These are phyloP conservation scores for Allobates femoralis DNA, from an alignment of 2,797 vertebrate genomes.

Conservation along the genomic window DNA sequence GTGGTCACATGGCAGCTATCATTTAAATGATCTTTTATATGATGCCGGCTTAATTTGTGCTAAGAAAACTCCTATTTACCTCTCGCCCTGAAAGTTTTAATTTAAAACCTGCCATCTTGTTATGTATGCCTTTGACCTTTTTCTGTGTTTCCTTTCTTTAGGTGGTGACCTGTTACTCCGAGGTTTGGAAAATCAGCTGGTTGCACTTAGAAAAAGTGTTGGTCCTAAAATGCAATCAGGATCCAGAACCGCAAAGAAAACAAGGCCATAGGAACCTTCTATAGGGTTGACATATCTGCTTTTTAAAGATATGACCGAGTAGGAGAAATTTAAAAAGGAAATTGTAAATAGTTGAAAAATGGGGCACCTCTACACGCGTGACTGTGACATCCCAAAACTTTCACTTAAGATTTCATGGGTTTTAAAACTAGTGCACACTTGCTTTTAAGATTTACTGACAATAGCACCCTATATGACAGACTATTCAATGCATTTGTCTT, in stretches of 20 bases:
- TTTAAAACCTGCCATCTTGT: not conserved
- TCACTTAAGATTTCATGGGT: not conserved
- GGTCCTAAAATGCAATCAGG: slow-evolving; percentile 71
- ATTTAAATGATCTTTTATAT: too few relatives aligned
- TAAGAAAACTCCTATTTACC: too few relatives aligned
- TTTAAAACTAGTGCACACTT: not conserved
- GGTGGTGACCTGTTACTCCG: slow-evolving; percentile 83
- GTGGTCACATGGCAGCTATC: too few relatives aligned
- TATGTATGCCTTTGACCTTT: not conserved
- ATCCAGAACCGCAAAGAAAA: not conserved
- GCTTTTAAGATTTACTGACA: not conserved
- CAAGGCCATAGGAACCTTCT: not conserved
- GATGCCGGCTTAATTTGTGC: too few relatives aligned
- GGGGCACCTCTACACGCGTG: not conserved
- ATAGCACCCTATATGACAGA: not conserved
- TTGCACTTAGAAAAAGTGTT: slow-evolving; percentile 68
- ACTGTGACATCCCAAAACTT: not conserved
- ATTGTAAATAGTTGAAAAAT: not conserved
- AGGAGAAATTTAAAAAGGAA: not conserved
- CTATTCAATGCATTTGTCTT: not conserved
- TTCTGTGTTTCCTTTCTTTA: slow-evolving; percentile 70
- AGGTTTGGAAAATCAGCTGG: slow-evolving; percentile 86
- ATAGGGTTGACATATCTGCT: not conserved
- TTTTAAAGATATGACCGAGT: not conserved
- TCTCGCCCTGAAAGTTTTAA: not conserved